A percentile compares a stretch with the other conserved stretches of the same genome.
Evolutionary conservation across 2,888 invertebrate species (phyloP).

Genomic region (Schrankia costaestrigalis): DNA sequence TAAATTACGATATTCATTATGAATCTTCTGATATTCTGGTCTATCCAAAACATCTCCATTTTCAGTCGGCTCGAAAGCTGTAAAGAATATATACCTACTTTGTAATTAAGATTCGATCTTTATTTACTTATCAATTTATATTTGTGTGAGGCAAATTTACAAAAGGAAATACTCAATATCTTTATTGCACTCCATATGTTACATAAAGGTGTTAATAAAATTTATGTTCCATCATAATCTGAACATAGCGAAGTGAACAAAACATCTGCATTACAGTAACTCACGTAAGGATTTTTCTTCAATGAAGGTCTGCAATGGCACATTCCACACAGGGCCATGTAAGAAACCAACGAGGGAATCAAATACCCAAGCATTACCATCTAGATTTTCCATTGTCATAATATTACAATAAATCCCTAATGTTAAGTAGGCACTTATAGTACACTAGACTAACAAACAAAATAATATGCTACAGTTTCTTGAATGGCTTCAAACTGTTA

Average conservation of each 20-base stretch:
- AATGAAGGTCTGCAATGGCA: constrained; percentile 93
- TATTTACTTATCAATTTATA: no score
- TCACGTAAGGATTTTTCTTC: constrained; percentile 95
- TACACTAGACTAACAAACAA: neutral
- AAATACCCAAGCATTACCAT: constrained; percentile 92
- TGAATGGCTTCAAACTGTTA: neutral
- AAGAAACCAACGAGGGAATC: constrained; percentile 95
- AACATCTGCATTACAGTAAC: constrained; percentile 34
- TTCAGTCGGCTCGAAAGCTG: constrained; percentile 92
- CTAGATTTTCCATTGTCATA: constrained; percentile 61
- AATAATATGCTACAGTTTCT: neutral
- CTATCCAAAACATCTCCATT: constrained; percentile 83
- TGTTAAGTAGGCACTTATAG: no score
- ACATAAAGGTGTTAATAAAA: neutral
- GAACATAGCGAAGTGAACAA: neutral
- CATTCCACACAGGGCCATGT: constrained; percentile 95
- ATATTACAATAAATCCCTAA: no score
- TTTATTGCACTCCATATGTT: neutral
- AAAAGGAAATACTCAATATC: no score
- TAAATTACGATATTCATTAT: constrained; percentile 93
- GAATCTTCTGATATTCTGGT: constrained; percentile 88
- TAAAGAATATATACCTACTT: constrained; percentile 10
- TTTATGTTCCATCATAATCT: neutral
- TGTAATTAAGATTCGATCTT: no score
- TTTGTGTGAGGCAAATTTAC: no score